Evolutionary conservation across 2,113 vertebrate species (phyloP).

Genomic region (Eupsittula cactorum): DNA sequence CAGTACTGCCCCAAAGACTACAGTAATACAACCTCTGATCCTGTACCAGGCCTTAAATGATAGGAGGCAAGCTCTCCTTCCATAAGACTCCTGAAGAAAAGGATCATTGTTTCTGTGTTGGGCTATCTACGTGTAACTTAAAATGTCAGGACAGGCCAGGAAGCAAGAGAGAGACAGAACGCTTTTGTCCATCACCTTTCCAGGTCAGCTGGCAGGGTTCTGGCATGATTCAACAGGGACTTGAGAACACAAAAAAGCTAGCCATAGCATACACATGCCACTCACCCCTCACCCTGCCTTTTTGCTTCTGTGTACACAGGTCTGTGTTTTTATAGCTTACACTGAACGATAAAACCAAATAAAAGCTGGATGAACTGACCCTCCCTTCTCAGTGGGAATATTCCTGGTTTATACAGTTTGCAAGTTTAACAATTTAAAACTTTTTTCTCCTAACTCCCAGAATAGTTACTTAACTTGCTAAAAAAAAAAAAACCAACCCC

Average conservation of each 20-base stretch:
- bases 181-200: not conserved
- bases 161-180: not conserved
- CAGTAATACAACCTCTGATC: not conserved
- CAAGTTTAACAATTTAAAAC: not conserved
- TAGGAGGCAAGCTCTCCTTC: not conserved
- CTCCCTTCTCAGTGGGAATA: not conserved
- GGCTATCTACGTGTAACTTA: fast-evolving
- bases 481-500: not conserved
- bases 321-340: not conserved
- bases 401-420: not conserved
- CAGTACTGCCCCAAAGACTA: not conserved
- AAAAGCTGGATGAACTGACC: not conserved
- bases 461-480: not conserved
- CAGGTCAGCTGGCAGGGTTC: not conserved
- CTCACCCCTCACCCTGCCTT: not conserved
- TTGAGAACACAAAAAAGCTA: not conserved
- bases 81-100: not conserved
- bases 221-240: not conserved
- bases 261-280: not conserved
- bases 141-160: not conserved
- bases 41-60: not conserved
- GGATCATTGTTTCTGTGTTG: not conserved
- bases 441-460: not conserved
- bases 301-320: not conserved
- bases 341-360: not conserved